Evolutionary conservation across 2,888 invertebrate genomes (phyloP).

Genomic region (Lottia scabra): DNA sequence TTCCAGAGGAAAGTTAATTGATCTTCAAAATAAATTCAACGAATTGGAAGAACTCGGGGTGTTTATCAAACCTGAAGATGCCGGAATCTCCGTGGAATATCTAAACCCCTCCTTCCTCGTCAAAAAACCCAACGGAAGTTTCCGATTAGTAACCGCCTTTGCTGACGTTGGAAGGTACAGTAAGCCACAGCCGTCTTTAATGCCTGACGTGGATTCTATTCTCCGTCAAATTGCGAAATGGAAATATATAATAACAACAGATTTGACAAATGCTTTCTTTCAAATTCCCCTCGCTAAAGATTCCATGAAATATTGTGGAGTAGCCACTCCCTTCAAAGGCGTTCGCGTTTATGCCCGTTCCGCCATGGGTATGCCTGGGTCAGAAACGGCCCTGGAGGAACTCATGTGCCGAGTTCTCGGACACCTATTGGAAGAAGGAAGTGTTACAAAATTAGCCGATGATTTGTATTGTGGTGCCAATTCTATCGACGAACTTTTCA

Average conservation of each 20-base stretch:
- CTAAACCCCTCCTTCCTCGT: slow-evolving; percentile 36
- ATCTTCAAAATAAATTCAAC: slow-evolving; percentile 38
- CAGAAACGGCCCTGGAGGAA: slow-evolving; percentile 43
- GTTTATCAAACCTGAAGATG: slow-evolving; percentile 29
- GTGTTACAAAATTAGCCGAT: slow-evolving; percentile 31
- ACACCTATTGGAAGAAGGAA: slow-evolving; percentile 22
- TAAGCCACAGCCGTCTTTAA: slow-evolving; percentile 29
- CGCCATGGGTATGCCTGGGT: slow-evolving; percentile 38
- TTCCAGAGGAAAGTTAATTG: slow-evolving; percentile 30
- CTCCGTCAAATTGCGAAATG: slow-evolving; percentile 29
- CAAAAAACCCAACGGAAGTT: slow-evolving; percentile 21
- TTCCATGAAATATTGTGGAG: slow-evolving; percentile 44
- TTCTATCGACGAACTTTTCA: slow-evolving; percentile 6
- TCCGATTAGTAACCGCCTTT: slow-evolving; percentile 32
- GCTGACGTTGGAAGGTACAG: too few species aligned
- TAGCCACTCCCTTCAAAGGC: slow-evolving; percentile 40
- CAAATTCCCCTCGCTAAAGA: slow-evolving; percentile 37
- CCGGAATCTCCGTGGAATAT: slow-evolving; percentile 30
- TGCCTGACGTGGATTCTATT: slow-evolving; percentile 33
- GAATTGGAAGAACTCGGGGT: slow-evolving; percentile 35
- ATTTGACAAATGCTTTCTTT: slow-evolving; percentile 37
- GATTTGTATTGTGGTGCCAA: slow-evolving; percentile 26
- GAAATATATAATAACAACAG: slow-evolving; percentile 39
- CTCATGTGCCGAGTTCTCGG: slow-evolving; percentile 8
- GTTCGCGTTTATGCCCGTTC: slow-evolving; percentile 30